Evolutionary conservation across 2,888 invertebrate genomes (phyloP), one percentile per base, ranked within the genome.

Genomic region (Nysson spinosus): DNA sequence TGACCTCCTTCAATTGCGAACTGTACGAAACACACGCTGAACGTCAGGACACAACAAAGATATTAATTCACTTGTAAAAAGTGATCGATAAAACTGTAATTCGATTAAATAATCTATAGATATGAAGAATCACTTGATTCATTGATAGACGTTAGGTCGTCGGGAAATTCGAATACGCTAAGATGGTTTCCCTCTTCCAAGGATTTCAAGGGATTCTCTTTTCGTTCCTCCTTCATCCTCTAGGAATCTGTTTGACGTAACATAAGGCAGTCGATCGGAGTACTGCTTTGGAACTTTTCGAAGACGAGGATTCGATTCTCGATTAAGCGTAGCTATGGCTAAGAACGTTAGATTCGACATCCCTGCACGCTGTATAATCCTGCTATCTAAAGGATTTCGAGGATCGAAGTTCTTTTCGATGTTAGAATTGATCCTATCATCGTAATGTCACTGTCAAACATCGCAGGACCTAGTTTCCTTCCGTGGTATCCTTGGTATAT

Each of bases 241-340:
- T 17, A 6, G 35, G 35, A 42, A 43, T 44, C 35, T 9, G 17
- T 35, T 32, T n/a, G 37, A 5, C 19, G 50, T 42, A 49, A 58
- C 35, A 26, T 35, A 51, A 26, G 47, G 22, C 30, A 7, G 17
- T 16, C 54, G 52, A 64, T 26, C 28, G 17, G 16, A 44, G 51
- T 55, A 34, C 49, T 22, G 49, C 44, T 40, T 34, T 35, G 47
- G 44, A 69, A 70, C 56, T 70, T 70, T 61, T 65, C 52, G 40
- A 51, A 69, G 61, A 64, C 56, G 64, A 61, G 70, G 56, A 56
- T 69, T 61, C 43, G 49, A 47, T 56, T 30, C 64, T 61, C 69
- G 69, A 70, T 70, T 64, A 64, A 60, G 54, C 44, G 30, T 39
- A 51, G 49, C 55, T 55, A 43, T 60, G 55, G 47, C 34, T 60